A percentile compares a stretch with the other conserved stretches of the same genome.
phyloP scores from a whole-genome alignment of 2,113 vertebrate genomes.

The Microtus montanus region DNA sequence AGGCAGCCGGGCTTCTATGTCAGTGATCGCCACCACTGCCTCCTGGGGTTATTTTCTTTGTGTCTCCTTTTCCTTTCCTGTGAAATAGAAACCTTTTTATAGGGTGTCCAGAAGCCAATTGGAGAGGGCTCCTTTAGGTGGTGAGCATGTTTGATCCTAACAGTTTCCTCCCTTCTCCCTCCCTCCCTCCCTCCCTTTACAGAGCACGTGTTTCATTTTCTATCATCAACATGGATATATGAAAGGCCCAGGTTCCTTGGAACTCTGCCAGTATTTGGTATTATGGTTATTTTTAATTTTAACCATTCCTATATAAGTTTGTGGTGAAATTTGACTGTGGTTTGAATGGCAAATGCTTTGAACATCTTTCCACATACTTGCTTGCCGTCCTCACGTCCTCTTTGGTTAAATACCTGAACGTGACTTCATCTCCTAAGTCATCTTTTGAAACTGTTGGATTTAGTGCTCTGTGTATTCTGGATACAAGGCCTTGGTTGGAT shows the following conservation, averaged over 20 bases:
- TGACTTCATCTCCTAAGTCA: neutral
- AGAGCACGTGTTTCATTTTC: neutral
- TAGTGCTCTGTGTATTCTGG: neutral
- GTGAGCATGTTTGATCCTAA: neutral
- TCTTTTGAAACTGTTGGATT: neutral
- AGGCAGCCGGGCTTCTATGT: neutral
- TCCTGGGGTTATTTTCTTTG: neutral
- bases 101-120: too few relatives aligned
- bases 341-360: neutral
- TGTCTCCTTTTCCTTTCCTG: neutral
- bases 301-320: neutral
- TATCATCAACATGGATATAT: neutral
- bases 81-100: neutral
- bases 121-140: neutral
- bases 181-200: neutral
- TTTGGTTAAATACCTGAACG: neutral
- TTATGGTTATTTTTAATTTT: neutral
- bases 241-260: neutral
- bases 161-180: neutral
- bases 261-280: neutral
- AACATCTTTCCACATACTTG: neutral
- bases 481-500: neutral
- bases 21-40: too few relatives aligned
- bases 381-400: too few relatives aligned
- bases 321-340: neutral